Evolutionary conservation across 2,888 invertebrate genomes (phyloP), one percentile per base, ranked within the genome.

Genomic region (Falcaria lacertinaria): DNA sequence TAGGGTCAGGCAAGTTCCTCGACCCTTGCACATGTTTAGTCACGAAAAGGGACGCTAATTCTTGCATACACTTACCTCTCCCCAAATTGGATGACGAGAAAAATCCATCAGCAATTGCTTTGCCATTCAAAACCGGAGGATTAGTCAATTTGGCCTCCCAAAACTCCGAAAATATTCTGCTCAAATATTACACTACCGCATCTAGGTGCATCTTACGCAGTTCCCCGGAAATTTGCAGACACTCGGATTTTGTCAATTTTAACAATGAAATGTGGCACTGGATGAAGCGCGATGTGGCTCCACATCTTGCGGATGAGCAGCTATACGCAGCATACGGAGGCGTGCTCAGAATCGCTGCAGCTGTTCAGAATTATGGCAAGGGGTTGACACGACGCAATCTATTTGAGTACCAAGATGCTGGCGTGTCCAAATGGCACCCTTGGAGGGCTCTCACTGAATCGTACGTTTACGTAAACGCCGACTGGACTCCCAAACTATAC

Each of bases 181-280:
- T 88, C 11, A 83, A 84, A 47, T 89, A 86, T 57, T 88, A 88
- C 45, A 80, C 77, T 0, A 77, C 82, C 0, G 86, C 78, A 0
- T 64, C 83, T 1, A 71, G 79, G 37, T 89, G 89, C 41, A 79
- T 89, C 46, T 58, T 88, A 41, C 64, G 60, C 1, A 76, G 59
- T 39, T 87, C 89, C 1, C 84, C 89, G 1, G 43, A 56, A 33
- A 60, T 51, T 5, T 89, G 89, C 51, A 74, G 87, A 1, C 85
- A 86, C 50, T 45, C 68, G 0, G 88, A 88, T 54, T 86, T 86
- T 39, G 70, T 82, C 2, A 81, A 72, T 52, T 87, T 87, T 39
- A 85, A 88, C 48, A 83, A 79, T 42, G 84, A 82, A 16, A 51
- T 89, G 33, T 88, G 88, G 87, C 79, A 81, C 45, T 89, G 87